Evolutionary conservation across 2,888 invertebrate species (phyloP).

Genomic region (Sylvicola fuscatus): DNA sequence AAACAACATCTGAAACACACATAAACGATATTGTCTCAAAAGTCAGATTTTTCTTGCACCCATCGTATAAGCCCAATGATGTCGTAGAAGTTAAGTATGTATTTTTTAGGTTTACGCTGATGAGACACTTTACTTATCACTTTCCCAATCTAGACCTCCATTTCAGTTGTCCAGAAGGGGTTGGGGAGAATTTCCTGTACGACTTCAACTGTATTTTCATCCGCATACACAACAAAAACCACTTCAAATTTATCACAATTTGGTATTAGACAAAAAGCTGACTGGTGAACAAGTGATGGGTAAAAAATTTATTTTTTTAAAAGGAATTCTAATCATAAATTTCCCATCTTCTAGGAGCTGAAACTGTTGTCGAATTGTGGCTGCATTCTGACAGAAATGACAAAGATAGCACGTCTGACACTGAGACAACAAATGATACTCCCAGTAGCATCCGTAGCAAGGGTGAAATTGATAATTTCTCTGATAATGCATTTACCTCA

Average conservation of each 20-base stretch:
- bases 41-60: constrained; percentile 63
- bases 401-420: background rate
- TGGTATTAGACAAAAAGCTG: constrained; percentile 61
- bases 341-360: constrained; percentile 38
- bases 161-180: constrained; percentile 70
- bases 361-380: constrained; percentile 60
- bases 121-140: too few relatives aligned
- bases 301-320: constrained; percentile 11
- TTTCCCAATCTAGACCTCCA: constrained; percentile 29
- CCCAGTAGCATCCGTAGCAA: background rate
- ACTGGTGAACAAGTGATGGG: constrained; percentile 69
- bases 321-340: background rate
- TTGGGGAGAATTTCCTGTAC: constrained; percentile 82
- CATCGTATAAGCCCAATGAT: constrained; percentile 73
- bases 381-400: constrained; percentile 25
- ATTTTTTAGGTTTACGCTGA: background rate
- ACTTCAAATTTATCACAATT: constrained; percentile 54
- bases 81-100: constrained; percentile 54
- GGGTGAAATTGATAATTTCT: too few relatives aligned
- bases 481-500: too few relatives aligned
- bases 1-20: constrained; percentile 40
- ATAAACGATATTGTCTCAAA: constrained; percentile 44
- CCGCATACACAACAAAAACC: constrained; percentile 51
- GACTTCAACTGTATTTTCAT: constrained; percentile 59
- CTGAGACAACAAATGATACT: background rate